Evolutionary conservation across 2,888 invertebrate species (phyloP).

Genomic region (Apamea sordens): DNA sequence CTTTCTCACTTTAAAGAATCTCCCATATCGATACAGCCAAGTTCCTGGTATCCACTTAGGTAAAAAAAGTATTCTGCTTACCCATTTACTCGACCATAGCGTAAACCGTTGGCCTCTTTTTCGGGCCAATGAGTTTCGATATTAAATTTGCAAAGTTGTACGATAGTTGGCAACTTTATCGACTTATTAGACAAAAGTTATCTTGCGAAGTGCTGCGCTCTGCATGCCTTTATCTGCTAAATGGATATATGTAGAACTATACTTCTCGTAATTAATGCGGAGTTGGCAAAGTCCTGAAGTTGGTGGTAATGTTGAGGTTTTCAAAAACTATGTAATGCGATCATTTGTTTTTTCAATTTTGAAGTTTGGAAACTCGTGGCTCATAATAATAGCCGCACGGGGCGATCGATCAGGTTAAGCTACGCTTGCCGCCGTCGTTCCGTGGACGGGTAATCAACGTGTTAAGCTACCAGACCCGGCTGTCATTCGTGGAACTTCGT

Average conservation of each 20-base stretch:
- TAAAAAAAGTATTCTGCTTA: constrained; percentile 60
- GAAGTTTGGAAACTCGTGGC: too few species aligned
- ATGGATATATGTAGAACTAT: constrained; percentile 48
- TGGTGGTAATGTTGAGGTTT: background rate
- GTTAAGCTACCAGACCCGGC: background rate
- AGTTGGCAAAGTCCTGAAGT: background rate
- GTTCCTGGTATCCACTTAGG: constrained; percentile 53
- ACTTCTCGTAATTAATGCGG: constrained; percentile 46
- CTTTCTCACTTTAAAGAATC: constrained; percentile 19
- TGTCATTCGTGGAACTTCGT: background rate
- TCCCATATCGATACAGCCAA: constrained; percentile 20
- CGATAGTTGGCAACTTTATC: constrained; percentile 71
- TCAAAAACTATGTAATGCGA: background rate
- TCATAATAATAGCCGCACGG: too few species aligned
- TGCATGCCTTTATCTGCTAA: constrained; percentile 61
- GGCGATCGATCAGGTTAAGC: background rate
- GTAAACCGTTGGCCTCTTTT: constrained; percentile 68
- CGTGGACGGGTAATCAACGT: background rate
- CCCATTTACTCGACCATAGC: constrained; percentile 52
- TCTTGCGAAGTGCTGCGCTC: constrained; percentile 53
- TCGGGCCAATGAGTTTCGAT: constrained; percentile 73
- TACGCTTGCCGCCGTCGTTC: background rate
- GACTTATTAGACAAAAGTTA: constrained; percentile 73
- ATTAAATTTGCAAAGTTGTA: constrained; percentile 73
- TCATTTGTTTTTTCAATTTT: background rate